phyloP scores from a whole-genome alignment of 2,113 vertebrate genomes.

The Callipepla californica region DNA sequence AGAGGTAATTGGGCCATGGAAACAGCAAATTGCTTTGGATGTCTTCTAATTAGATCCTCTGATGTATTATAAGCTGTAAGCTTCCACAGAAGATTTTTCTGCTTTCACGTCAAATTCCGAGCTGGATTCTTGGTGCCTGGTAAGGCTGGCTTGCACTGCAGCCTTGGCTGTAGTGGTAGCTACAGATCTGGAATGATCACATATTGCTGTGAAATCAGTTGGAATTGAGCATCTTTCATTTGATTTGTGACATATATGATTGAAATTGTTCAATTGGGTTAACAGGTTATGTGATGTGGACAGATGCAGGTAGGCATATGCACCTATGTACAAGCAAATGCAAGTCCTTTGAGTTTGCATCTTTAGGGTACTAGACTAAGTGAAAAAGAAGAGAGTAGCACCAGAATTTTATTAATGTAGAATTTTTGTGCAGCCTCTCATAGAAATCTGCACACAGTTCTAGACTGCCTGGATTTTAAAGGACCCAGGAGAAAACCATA shows the following conservation, averaged over 20 bases:
- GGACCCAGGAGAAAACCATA: background rate
- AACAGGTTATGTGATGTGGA: background rate
- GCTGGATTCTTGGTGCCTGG: background rate
- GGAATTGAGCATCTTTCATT: background rate
- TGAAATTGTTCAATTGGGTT: background rate
- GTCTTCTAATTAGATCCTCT: background rate
- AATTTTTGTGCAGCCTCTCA: background rate
- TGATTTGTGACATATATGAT: background rate
- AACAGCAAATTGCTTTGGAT: background rate
- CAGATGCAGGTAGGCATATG: background rate
- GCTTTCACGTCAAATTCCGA: background rate
- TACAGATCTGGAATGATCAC: background rate
- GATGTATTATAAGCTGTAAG: background rate
- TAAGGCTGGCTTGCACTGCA: background rate
- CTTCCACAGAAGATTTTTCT: background rate
- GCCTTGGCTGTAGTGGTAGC: background rate
- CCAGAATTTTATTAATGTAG: background rate
- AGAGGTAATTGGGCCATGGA: background rate
- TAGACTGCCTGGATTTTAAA: background rate
- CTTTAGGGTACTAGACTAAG: background rate
- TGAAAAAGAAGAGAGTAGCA: background rate
- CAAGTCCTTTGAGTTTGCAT: background rate
- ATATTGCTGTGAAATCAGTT: background rate
- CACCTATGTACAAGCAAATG: background rate
- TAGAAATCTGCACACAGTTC: background rate